phyloP scores from a whole-genome alignment of 2,888 invertebrate species.

The Priocnemis perturbator region DNA sequence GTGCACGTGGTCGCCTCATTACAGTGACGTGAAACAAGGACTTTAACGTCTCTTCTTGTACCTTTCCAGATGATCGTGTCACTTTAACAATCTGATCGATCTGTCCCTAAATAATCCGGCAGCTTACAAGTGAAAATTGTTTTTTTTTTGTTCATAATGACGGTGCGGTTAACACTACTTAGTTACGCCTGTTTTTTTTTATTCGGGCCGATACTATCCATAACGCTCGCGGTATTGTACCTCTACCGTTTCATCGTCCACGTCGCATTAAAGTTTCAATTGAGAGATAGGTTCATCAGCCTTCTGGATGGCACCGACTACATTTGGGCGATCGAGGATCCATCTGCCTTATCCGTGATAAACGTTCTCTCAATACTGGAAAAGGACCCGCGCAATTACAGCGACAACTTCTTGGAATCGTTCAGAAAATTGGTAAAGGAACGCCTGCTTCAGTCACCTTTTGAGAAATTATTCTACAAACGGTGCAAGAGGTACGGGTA shows the following conservation, averaged over 20 bases:
- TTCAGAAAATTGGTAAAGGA: slow-evolving; percentile 48
- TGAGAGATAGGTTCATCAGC: slow-evolving; percentile 73
- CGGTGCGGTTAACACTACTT: neutral
- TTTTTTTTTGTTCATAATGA: neutral
- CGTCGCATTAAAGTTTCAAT: slow-evolving; percentile 45
- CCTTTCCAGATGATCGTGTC: too few relatives aligned
- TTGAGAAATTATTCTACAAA: slow-evolving; percentile 75
- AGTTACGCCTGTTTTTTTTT: slow-evolving; percentile 35
- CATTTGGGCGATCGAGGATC: slow-evolving; percentile 77
- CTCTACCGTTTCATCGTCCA: slow-evolving; percentile 52
- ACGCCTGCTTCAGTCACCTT: slow-evolving; percentile 44
- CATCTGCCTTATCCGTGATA: slow-evolving; percentile 75
- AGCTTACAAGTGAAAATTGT: neutral
- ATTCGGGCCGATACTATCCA: slow-evolving; percentile 42
- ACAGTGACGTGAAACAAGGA: slow-evolving; percentile 7
- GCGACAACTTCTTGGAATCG: slow-evolving; percentile 43
- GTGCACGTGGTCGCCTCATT: neutral
- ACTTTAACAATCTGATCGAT: too few relatives aligned
- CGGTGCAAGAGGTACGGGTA: slow-evolving; percentile 76
- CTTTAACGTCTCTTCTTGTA: neutral
- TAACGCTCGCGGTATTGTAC: slow-evolving; percentile 40
- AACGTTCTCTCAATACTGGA: slow-evolving; percentile 77
- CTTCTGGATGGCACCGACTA: slow-evolving; percentile 77
- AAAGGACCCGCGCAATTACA: slow-evolving; percentile 52
- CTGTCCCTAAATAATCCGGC: too few relatives aligned